These are phyloP conservation scores for Montipora foliosa DNA, from an alignment of 64 coral and sea anemone genomes.

Conservation along the genomic window DNA sequence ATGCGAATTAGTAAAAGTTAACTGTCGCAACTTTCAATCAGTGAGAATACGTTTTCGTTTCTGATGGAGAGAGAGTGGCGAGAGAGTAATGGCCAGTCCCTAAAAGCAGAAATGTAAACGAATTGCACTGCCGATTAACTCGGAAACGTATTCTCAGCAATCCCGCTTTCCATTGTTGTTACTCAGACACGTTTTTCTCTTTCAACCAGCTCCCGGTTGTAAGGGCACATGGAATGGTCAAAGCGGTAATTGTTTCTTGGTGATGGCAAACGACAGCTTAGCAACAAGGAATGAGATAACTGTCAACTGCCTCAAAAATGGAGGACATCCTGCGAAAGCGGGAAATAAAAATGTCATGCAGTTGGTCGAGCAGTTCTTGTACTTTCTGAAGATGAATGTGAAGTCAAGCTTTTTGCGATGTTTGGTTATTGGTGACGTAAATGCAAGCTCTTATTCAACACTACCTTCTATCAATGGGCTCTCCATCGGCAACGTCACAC, in stretches of 20 bases:
- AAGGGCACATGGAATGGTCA: slow-evolving; percentile 24
- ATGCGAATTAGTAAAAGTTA: too few species aligned
- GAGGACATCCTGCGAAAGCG: background rate
- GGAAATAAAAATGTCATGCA: background rate
- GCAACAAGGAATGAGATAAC: background rate
- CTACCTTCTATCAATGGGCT: background rate
- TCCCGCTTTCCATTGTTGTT: background rate
- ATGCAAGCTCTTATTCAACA: background rate
- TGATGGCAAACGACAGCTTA: slow-evolving; percentile 1
- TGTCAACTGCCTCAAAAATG: background rate
- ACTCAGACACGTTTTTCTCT: background rate
- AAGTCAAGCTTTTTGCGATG: background rate
- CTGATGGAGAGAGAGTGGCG: too few species aligned
- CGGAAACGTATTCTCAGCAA: too few species aligned
- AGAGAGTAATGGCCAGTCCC: too few species aligned
- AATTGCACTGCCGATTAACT: too few species aligned
- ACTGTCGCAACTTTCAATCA: too few species aligned
- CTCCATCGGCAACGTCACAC: background rate
- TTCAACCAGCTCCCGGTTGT: slow-evolving; percentile 5
- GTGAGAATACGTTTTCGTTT: too few species aligned
- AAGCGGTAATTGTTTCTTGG: background rate
- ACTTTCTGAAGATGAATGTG: background rate
- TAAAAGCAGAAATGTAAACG: too few species aligned
- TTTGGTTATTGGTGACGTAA: background rate
- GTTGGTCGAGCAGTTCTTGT: slow-evolving; percentile 8